Evolutionary conservation across 1,140 invertebrate genomes (phyloP), one percentile per base, ranked within the genome.

Genomic region (Oreohelix idahoensis): DNA sequence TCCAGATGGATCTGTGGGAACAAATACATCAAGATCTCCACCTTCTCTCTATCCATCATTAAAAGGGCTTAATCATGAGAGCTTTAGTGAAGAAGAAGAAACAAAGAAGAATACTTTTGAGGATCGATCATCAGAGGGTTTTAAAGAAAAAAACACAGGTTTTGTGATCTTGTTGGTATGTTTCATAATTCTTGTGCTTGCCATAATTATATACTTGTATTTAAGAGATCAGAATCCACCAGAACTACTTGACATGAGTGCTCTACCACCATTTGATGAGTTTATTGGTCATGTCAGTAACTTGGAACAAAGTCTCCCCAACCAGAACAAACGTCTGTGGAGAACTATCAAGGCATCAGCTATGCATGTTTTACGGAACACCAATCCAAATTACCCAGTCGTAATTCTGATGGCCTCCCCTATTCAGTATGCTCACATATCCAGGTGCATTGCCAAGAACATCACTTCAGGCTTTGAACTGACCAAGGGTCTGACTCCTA

Each of bases 361-460:
- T 32, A 35, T 38, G 2, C 80, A 82, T 51, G 63, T 82, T 26
- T 58, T 82, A 35, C 49, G 75, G 36, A 45, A 53, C 11, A 38
- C 45, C 5, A 13, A 75, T 23, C 39, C 80, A 1, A n/a, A 5
- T 1, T 82, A 82, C n/a, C 80, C 80, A 17, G 49, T 39, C 1
- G 51, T 82, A 1, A 75, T 82, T 58, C 45, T 82, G 0, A 82
- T 82, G 80, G 80, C 70, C 2, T 39, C 51, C 11, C 42, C 39
- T 38, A 58, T 11, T n/a, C 1, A 63, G 42, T 23, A 53, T 71
- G 29, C 29, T 36, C 23, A 74, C 8, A 23, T 75, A 17, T 23
- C 70, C 32, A 53, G 2, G 49, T 82, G 80, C 63, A 11, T 82
- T 38, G 80, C 80, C 10, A 75, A 39, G 29, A 29, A 58, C 38